A percentile compares a stretch with the other conserved stretches of the same genome.
Conservation (phyloP, 2,797 vertebrate species). For the Sebastes minor region DNA sequence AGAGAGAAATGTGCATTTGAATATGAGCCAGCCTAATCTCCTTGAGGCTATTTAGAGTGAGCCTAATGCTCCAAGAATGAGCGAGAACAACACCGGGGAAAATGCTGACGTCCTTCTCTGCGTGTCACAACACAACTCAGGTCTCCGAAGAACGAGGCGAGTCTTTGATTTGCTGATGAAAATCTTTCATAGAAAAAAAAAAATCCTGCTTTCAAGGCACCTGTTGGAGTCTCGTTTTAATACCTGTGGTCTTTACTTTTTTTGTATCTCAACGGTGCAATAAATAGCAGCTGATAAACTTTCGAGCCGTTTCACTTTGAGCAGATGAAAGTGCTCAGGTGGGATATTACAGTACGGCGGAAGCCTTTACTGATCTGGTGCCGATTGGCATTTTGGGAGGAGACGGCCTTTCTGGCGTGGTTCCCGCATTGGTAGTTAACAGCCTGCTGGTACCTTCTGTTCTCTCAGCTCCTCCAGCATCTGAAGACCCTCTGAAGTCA, state of each 20-base stretch:
- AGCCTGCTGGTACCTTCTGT: constrained; percentile 82
- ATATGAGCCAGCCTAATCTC: constrained; percentile 73
- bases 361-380: constrained; percentile 71
- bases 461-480: constrained; percentile 78
- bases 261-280: constrained; percentile 8
- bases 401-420: constrained; percentile 73
- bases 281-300: constrained; percentile 48
- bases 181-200: constrained; percentile 41
- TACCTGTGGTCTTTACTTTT: constrained; percentile 22
- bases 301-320: constrained; percentile 50
- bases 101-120: constrained; percentile 64
- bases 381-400: constrained; percentile 73
- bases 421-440: constrained; percentile 77
- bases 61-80: constrained; percentile 76
- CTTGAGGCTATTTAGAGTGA: constrained; percentile 76
- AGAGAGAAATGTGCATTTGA: constrained; percentile 74
- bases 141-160: constrained; percentile 51
- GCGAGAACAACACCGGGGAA: constrained; percentile 66
- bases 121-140: constrained; percentile 74
- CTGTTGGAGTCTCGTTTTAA: constrained; percentile 64
- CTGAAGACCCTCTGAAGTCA: constrained; percentile 84
- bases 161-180: constrained; percentile 66
- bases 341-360: constrained; percentile 51
- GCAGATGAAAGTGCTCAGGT: constrained; percentile 67
- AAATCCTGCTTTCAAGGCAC: constrained; percentile 57